A percentile compares a stretch with the other conserved stretches of the same genome.
These are phyloP conservation scores for Conopomorpha cramerella DNA, from an alignment of 1,140 invertebrate species.

Conservation along the genomic window DNA sequence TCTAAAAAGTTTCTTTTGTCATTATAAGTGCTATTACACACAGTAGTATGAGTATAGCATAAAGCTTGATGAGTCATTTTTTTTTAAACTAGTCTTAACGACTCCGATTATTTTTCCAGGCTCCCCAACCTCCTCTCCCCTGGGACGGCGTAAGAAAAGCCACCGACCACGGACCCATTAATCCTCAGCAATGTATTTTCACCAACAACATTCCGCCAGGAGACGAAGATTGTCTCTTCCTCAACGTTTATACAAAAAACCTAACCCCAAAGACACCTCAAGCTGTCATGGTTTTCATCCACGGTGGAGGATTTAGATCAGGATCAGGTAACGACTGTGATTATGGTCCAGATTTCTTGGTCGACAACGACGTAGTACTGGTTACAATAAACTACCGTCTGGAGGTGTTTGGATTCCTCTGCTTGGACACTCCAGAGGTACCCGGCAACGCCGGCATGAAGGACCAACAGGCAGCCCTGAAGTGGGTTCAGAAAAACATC, in stretches of 20 bases:
- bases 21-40: too few relatives aligned
- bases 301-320: constrained; percentile 68
- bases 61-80: constrained; percentile 5
- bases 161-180: constrained; percentile 27
- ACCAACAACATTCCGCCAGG: constrained; percentile 13
- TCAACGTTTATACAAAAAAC: constrained; percentile 65
- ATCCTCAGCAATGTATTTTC: constrained; percentile 24
- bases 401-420: constrained; percentile 46
- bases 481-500: constrained; percentile 67
- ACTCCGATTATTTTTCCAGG: constrained; percentile 3
- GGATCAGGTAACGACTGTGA: constrained; percentile 56
- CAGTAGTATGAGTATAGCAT: too few relatives aligned
- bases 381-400: constrained; percentile 67
- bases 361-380: constrained; percentile 64
- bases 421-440: constrained; percentile 40
- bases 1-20: too few relatives aligned
- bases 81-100: too few relatives aligned
- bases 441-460: constrained; percentile 65
- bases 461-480: constrained; percentile 64
- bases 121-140: constrained; percentile 9
- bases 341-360: constrained; percentile 65
- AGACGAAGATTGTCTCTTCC: constrained; percentile 61
- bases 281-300: constrained; percentile 63
- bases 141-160: constrained; percentile 57
- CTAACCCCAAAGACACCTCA: constrained; percentile 11